Conservation (phyloP, 2,888 invertebrate species). For the Creontiades dilutus region DNA sequence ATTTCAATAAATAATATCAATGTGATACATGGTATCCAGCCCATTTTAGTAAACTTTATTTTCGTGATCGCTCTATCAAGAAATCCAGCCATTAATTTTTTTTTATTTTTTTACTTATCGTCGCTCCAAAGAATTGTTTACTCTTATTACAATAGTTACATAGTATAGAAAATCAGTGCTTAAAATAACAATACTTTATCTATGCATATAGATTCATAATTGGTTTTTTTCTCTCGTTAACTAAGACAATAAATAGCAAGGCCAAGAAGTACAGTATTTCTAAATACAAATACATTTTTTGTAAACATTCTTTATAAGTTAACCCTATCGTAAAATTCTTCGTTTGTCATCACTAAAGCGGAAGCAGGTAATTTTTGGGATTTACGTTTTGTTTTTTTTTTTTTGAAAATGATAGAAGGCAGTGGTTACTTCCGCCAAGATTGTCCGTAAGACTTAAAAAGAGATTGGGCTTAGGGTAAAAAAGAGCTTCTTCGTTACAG, state of each 20-base stretch:
- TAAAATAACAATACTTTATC: slow-evolving; percentile 71
- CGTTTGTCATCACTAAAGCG: slow-evolving; percentile 57
- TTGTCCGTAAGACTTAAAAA: slow-evolving; percentile 52
- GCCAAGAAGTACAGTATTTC: slow-evolving; percentile 66
- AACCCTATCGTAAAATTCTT: slow-evolving; percentile 50
- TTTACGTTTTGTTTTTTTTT: slow-evolving; percentile 44
- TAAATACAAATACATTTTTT: slow-evolving; percentile 47
- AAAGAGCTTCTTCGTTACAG: background rate
- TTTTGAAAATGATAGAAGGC: slow-evolving; percentile 46
- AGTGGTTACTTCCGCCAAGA: slow-evolving; percentile 69
- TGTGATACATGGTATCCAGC: background rate
- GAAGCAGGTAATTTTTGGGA: slow-evolving; percentile 66
- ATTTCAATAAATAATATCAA: background rate
- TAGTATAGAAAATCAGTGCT: slow-evolving; percentile 72
- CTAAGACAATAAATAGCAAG: slow-evolving; percentile 64
- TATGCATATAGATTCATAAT: slow-evolving; percentile 25
- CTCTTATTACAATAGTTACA: slow-evolving; percentile 40
- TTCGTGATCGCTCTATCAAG: background rate
- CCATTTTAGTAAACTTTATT: background rate
- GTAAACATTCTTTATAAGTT: slow-evolving; percentile 55
- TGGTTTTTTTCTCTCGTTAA: slow-evolving; percentile 42
- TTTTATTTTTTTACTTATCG: background rate
- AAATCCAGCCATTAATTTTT: background rate
- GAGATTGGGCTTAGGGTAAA: slow-evolving; percentile 8
- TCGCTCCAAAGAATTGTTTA: background rate